Percentiles rank a stretch among this genome's conserved stretches.
Conservation (phyloP, 2,797 vertebrate genomes). For the Leptoclinus maculatus region DNA sequence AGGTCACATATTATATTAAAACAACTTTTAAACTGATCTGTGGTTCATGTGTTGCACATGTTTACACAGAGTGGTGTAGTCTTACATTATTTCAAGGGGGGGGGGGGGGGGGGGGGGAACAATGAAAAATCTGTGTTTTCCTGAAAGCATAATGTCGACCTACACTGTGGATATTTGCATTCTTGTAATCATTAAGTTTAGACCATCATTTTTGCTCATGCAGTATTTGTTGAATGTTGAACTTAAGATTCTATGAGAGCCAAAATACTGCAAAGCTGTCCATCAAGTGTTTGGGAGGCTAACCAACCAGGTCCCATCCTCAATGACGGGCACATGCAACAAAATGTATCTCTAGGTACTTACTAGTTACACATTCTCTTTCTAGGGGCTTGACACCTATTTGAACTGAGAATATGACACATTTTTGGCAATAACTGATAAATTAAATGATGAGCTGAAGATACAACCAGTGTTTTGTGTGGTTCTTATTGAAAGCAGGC, state of each 20-base stretch:
- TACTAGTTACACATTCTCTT: not conserved
- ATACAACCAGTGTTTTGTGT: not conserved
- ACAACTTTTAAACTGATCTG: not conserved
- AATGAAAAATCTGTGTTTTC: no score
- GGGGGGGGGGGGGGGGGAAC: no score
- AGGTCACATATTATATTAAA: not conserved
- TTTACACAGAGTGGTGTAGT: not conserved
- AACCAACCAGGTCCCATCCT: not conserved
- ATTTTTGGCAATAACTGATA: not conserved
- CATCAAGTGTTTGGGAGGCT: not conserved
- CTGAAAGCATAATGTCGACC: not conserved
- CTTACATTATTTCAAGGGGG: not conserved
- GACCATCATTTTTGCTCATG: not conserved
- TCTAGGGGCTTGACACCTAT: not conserved
- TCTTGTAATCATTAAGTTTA: not conserved
- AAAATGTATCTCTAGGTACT: not conserved
- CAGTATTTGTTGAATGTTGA: not conserved
- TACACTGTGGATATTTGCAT: not conserved
- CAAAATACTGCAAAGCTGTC: not conserved
- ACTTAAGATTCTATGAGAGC: not conserved
- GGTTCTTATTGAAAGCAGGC: not conserved
- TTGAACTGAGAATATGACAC: not conserved
- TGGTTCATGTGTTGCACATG: not conserved
- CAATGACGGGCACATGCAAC: not conserved
- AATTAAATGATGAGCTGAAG: not conserved